Evolutionary conservation across 2,113 vertebrate genomes (phyloP), one percentile per base, ranked within the genome.

Genomic region (Laticauda colubrina): DNA sequence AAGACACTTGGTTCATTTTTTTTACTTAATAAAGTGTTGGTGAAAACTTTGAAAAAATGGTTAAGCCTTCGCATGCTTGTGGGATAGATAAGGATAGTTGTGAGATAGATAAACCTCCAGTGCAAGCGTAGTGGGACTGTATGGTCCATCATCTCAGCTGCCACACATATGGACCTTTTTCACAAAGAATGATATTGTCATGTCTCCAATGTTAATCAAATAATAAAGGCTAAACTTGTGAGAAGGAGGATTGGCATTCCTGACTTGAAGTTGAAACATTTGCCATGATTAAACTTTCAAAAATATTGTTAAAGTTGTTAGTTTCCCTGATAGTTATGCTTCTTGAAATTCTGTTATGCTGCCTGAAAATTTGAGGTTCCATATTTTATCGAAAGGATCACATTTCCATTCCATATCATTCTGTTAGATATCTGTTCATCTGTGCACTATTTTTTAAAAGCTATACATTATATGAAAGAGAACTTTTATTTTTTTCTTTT

Each of bases 401-500:
- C 12, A 20, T 21, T 11, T 89, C 20, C n/a, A 15, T 12, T 34
- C 9, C n/a, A 45, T 48, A 20, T 29, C 61, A 92, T 92, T 20
- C 85, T 81, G 23, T 34, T 24, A 85, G 34, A 92, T 91, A 93
- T 94, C 39, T 95, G 0, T 1, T 34, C 94, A 94, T 93, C 23
- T 0, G 26, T 29, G 34, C 54, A 39, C 10, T 90, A 57, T 88
- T 4, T 92, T 93, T 92, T 89, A 54, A 54, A 43, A n/a, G 1
- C 29, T 15, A 59, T 48, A 34, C 3, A 55, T 55, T 59, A 48
- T 59, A 2, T 64, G 91, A 95, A 14, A 12, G 1, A 89, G 89
- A 53, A 56, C 9, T 18, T 34, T 75, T 34, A 2, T 75, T 75
- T 12, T 34, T 75, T 75, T 75, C 14, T 34, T 75, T 75, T 75